Percentiles rank a stretch among this genome's conserved stretches.
These are phyloP conservation scores for Madoqua kirkii DNA, from an alignment of 2,113 vertebrate species.

Conservation along the genomic window DNA sequence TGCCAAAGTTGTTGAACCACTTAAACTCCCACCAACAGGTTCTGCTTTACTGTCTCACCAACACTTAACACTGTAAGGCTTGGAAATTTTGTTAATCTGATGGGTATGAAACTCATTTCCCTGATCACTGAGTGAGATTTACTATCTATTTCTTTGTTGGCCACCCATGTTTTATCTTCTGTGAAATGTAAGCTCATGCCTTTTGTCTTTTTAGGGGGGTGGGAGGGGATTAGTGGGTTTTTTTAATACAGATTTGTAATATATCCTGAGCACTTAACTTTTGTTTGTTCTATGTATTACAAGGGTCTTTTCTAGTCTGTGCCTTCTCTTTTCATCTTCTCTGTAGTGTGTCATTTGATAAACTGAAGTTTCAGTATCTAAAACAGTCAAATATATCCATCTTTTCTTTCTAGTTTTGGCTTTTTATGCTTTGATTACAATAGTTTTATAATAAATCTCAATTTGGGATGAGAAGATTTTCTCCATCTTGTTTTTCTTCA, in stretches of 20 bases:
- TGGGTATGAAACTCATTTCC: background rate
- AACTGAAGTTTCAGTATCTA: background rate
- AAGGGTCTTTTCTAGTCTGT: background rate
- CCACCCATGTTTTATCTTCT: background rate
- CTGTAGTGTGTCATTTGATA: background rate
- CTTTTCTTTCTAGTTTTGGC: background rate
- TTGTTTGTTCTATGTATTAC: background rate
- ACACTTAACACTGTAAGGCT: background rate
- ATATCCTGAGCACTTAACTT: background rate
- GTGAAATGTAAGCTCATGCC: background rate
- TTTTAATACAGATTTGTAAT: background rate
- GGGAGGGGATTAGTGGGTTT: background rate
- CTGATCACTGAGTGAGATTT: background rate
- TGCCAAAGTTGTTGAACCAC: background rate
- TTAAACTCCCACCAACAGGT: background rate
- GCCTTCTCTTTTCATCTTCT: background rate
- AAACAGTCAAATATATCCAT: background rate
- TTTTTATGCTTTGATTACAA: background rate
- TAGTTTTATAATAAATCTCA: background rate
- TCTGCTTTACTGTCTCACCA: background rate
- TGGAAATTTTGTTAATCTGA: background rate
- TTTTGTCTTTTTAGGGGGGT: background rate
- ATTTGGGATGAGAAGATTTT: background rate
- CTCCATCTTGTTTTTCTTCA: background rate
- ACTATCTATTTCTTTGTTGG: background rate